Evolutionary conservation across 2,888 invertebrate genomes (phyloP).

Genomic region (Caenorhabditis panamensis): DNA sequence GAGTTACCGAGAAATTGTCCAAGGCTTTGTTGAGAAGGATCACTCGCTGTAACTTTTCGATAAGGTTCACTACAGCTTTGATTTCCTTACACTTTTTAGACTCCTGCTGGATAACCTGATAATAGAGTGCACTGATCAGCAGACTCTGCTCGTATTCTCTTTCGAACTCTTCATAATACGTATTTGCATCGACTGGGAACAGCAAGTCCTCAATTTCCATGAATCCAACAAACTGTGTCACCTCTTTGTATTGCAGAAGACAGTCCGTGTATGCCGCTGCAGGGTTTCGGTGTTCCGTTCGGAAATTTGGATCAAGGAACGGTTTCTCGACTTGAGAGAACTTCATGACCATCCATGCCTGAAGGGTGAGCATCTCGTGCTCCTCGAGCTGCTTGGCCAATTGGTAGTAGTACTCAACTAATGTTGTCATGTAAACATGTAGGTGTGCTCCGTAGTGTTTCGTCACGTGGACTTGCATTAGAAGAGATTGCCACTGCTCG

Average conservation of each 20-base stretch:
- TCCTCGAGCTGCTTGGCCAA: slow-evolving; percentile 42
- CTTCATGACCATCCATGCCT: slow-evolving; percentile 58
- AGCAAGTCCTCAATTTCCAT: slow-evolving; percentile 52
- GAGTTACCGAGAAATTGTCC: slow-evolving; percentile 5
- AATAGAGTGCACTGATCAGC: slow-evolving; percentile 46
- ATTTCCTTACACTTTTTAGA: slow-evolving; percentile 37
- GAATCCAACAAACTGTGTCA: slow-evolving; percentile 44
- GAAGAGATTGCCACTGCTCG: slow-evolving; percentile 65
- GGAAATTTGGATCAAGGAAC: slow-evolving; percentile 31
- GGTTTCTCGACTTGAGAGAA: slow-evolving; percentile 41
- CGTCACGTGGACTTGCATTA: slow-evolving; percentile 60
- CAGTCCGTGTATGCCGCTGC: slow-evolving; percentile 50
- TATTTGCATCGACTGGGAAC: slow-evolving; percentile 34
- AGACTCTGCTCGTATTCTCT: slow-evolving; percentile 33
- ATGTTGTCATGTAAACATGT: slow-evolving; percentile 64
- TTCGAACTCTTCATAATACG: slow-evolving; percentile 56
- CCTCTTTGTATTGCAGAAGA: slow-evolving; percentile 47
- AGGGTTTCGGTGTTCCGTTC: slow-evolving; percentile 33
- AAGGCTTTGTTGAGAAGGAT: slow-evolving; percentile 32
- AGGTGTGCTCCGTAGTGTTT: slow-evolving; percentile 59
- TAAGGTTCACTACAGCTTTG: too few relatives aligned
- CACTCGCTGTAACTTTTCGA: slow-evolving; percentile 37
- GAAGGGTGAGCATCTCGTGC: slow-evolving; percentile 40
- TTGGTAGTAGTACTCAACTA: slow-evolving; percentile 59
- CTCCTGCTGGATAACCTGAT: slow-evolving; percentile 43